A percentile compares a stretch with the other conserved stretches of the same genome.
These are phyloP conservation scores for Phyllotreta cruciferae DNA, from an alignment of 2,888 invertebrate species.

Conservation along the genomic window DNA sequence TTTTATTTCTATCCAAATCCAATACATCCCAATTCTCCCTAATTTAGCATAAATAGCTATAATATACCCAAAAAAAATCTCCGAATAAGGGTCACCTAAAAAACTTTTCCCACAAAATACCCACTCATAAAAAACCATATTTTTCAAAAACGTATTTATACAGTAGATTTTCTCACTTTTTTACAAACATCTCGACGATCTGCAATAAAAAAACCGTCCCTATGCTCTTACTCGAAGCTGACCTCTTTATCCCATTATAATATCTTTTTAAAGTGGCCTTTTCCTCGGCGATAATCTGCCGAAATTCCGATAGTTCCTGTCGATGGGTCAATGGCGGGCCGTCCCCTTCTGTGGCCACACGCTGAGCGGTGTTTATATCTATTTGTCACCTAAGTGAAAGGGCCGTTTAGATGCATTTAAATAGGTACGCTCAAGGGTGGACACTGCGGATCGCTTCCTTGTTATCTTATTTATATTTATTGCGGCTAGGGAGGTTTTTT, in stretches of 20 bases:
- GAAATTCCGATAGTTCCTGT: conserved; percentile 32
- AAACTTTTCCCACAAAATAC: conserved; percentile 7
- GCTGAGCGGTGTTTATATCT: conserved; percentile 41
- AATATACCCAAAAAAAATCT: background rate
- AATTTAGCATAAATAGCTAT: too few species aligned
- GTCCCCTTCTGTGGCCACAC: conserved; percentile 39
- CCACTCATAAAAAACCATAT: background rate
- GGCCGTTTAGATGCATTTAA: conserved; percentile 40
- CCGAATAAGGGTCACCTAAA: background rate
- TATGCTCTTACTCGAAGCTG: conserved; percentile 33
- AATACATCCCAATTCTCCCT: too few species aligned
- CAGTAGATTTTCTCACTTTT: conserved; percentile 34
- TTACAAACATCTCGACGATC: conserved; percentile 31
- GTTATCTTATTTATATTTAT: conserved; percentile 20
- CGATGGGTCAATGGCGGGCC: conserved; percentile 14
- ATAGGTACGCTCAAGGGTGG: conserved; percentile 34
- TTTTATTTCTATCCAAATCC: too few species aligned
- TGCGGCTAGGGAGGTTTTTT: conserved; percentile 20
- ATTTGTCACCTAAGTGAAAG: conserved; percentile 41
- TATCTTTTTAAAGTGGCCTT: conserved; percentile 30
- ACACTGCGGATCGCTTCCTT: conserved; percentile 31
- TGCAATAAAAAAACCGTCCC: background rate
- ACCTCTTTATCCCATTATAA: conserved; percentile 40
- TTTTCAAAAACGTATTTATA: background rate
- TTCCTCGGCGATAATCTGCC: conserved; percentile 30